These are phyloP conservation scores for Acropora tenuis DNA, from an alignment of 64 coral and sea anemone species.

Conservation along the genomic window DNA sequence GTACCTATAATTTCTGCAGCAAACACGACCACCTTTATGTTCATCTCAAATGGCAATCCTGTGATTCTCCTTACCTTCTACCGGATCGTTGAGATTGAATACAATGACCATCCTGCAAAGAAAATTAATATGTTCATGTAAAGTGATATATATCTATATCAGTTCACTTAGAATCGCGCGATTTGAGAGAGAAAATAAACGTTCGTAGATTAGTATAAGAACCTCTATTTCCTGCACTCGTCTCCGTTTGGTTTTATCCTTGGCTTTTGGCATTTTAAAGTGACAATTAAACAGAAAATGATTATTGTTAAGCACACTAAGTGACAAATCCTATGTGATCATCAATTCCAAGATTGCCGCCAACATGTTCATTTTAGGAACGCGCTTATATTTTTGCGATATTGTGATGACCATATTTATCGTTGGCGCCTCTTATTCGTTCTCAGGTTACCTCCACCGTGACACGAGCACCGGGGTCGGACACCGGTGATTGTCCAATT, in stretches of 20 bases:
- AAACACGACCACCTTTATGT: too few relatives aligned
- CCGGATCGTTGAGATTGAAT: constrained; percentile 3
- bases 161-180: not conserved
- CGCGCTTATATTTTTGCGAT: not conserved
- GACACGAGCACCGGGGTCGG: too few relatives aligned
- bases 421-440: not conserved
- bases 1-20: too few relatives aligned
- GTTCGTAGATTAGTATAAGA: not conserved
- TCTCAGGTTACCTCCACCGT: not conserved
- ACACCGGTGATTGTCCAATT: not conserved
- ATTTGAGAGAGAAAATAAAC: not conserved
- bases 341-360: constrained; percentile 8
- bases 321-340: not conserved
- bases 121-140: not conserved
- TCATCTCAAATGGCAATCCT: too few relatives aligned
- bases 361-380: not conserved
- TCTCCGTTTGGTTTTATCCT: constrained; percentile 45
- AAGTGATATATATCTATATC: not conserved
- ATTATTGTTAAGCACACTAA: not conserved
- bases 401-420: constrained; percentile 26
- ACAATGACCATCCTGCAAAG: constrained; percentile 31
- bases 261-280: constrained; percentile 65
- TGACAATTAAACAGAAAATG: not conserved
- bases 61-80: not conserved
- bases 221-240: constrained; percentile 53